A percentile compares a stretch with the other conserved stretches of the same genome.
phyloP scores from a whole-genome alignment of 2,113 vertebrate genomes.

The Phycodurus eques region DNA sequence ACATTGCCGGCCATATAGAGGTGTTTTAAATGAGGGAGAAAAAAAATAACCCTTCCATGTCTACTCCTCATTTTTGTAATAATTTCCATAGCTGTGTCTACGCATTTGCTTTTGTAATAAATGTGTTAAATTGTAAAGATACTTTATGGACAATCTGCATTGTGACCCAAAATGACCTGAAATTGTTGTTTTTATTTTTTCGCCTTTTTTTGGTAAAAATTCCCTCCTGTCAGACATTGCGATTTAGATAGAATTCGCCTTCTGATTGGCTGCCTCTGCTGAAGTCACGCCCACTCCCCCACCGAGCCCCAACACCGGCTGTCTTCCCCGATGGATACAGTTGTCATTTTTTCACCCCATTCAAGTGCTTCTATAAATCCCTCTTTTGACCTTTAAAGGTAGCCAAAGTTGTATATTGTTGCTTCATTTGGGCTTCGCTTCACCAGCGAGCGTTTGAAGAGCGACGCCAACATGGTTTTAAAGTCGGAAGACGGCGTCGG shows the following conservation, averaged over 20 bases:
- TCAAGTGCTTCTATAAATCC: neutral
- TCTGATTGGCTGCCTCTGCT: slow-evolving; percentile 40
- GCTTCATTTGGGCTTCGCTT: neutral
- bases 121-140: too few relatives aligned
- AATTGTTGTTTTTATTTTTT: neutral
- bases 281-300: slow-evolving; percentile 30
- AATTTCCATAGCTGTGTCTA: too few relatives aligned
- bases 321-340: slow-evolving; percentile 24
- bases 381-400: neutral
- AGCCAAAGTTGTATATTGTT: neutral
- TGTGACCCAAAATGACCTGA: too few relatives aligned
- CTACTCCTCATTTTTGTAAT: too few relatives aligned
- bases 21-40: too few relatives aligned
- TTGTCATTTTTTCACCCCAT: slow-evolving; percentile 30
- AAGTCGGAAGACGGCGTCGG: slow-evolving; percentile 71
- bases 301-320: slow-evolving; percentile 31
- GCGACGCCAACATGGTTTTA: slow-evolving; percentile 49
- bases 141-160: too few relatives aligned
- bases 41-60: too few relatives aligned
- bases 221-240: neutral
- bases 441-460: neutral
- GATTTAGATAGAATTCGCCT: neutral
- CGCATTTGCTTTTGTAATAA: too few relatives aligned
- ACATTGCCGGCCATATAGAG: too few relatives aligned
- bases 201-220: neutral